Conservation (phyloP, 2,113 vertebrate genomes). For the Morone saxatilis region DNA sequence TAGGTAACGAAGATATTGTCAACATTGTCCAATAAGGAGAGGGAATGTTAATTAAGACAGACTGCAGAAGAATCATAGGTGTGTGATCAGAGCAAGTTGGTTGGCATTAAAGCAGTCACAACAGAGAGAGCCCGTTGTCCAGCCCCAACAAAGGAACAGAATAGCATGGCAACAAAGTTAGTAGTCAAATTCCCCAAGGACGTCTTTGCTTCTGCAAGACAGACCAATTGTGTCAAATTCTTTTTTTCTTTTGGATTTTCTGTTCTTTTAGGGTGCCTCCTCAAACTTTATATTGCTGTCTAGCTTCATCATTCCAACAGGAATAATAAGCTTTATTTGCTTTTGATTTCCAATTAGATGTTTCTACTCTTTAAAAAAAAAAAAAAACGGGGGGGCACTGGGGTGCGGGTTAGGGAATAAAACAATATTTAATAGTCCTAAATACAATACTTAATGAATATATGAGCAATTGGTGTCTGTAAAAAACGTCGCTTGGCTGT, state of each 20-base stretch:
- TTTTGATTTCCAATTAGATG: constrained; percentile 84
- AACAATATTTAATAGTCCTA: constrained; percentile 49
- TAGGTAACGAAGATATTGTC: neutral
- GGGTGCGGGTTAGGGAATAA: constrained; percentile 49
- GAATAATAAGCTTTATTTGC: constrained; percentile 30
- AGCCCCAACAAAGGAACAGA: constrained; percentile 92
- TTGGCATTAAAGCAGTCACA: constrained; percentile 59
- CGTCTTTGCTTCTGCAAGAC: constrained; percentile 92
- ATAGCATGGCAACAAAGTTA: constrained; percentile 93
- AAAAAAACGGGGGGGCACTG: constrained; percentile 37
- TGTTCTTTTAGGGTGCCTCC: constrained; percentile 86
- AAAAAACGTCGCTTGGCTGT: constrained; percentile 98
- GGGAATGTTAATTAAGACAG: constrained; percentile 86
- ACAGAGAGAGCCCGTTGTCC: constrained; percentile 89
- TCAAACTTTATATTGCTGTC: constrained; percentile 87
- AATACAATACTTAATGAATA: constrained; percentile 65
- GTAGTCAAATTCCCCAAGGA: constrained; percentile 99
- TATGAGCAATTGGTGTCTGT: constrained; percentile 85
- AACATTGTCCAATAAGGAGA: constrained; percentile 81
- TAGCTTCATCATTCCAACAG: constrained; percentile 56
- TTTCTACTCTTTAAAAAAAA: constrained; percentile 58
- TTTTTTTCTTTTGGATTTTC: constrained; percentile 30
- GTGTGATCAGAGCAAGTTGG: constrained; percentile 43
- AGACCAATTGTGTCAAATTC: constrained; percentile 88
- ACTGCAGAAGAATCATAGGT: constrained; percentile 84